Evolutionary conservation across 2,113 vertebrate species (phyloP).

Genomic region (human (Homo sapiens)): GRCh38 chr3:20839001-20839500

Average conservation of each 20-base stretch:
- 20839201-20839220: background rate
- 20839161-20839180: background rate
- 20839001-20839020: background rate
- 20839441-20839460: background rate
- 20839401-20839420: background rate
- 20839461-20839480: background rate
- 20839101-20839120: background rate
- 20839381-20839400: background rate
- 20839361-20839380: background rate
- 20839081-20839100: background rate
- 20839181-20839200: background rate
- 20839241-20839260: background rate
- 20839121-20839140: background rate
- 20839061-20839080: background rate
- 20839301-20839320: background rate
- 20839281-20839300: background rate
- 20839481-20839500: background rate
- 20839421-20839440: background rate
- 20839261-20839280: fast-evolving
- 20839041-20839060: background rate
- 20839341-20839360: background rate
- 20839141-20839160: background rate
- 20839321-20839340: background rate
- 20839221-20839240: background rate
- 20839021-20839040: background rate